Evolutionary conservation across 2,797 vertebrate species (phyloP).

Genomic region (Acanthiza pusilla): DNA sequence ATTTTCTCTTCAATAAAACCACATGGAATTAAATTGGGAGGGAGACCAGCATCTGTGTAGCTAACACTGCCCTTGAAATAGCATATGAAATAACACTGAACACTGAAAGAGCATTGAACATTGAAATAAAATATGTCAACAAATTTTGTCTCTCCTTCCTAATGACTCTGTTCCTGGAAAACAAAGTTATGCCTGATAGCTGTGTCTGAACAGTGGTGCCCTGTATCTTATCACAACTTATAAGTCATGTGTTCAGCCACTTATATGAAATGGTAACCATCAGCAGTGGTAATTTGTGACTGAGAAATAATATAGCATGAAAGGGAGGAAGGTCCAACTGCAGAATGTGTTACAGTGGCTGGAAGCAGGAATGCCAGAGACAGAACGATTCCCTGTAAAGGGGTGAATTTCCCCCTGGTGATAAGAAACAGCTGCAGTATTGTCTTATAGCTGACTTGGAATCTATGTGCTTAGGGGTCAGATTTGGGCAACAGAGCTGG

Average conservation of each 20-base stretch:
- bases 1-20: neutral
- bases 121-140: neutral
- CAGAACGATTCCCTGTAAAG: neutral
- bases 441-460: neutral
- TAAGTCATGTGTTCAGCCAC: neutral
- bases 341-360: neutral
- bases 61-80: neutral
- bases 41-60: neutral
- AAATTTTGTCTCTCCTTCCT: neutral
- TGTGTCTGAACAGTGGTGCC: neutral
- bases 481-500: neutral
- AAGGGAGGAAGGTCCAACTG: neutral
- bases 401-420: neutral
- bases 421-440: neutral
- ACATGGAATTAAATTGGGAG: neutral
- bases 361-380: neutral
- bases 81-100: neutral
- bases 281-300: neutral
- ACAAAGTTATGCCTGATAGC: neutral
- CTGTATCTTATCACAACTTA: neutral
- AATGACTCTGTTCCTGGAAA: neutral
- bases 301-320: neutral
- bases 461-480: neutral
- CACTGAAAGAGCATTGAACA: neutral
- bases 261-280: neutral